Percentiles rank a stretch among this genome's conserved stretches.
Conservation (phyloP, 1,140 invertebrate genomes). For the Drosophila paulistorum region DNA sequence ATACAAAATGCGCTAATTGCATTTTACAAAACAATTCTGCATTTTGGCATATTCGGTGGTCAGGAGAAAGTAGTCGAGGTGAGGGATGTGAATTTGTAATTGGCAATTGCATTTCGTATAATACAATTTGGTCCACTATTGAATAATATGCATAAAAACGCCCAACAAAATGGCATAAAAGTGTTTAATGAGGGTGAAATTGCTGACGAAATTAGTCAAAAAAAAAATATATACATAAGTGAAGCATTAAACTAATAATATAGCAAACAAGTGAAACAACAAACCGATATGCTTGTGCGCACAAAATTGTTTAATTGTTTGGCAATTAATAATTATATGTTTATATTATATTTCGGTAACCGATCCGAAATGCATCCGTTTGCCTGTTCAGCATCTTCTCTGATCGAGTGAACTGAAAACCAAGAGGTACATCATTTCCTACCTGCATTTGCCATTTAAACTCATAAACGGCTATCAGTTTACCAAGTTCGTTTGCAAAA, state of each 20-base stretch:
- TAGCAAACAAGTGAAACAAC: background rate
- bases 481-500: constrained; percentile 59
- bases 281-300: background rate
- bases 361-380: background rate
- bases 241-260: background rate
- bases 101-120: constrained; percentile 39
- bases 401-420: constrained; percentile 50
- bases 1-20: constrained; percentile 70
- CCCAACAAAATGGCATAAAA: constrained; percentile 18
- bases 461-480: constrained; percentile 76
- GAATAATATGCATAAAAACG: constrained; percentile 39
- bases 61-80: background rate
- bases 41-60: background rate
- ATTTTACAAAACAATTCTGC: constrained; percentile 65
- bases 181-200: constrained; percentile 5
- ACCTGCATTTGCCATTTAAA: constrained; percentile 72
- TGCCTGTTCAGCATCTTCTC: constrained; percentile 46
- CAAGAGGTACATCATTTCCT: constrained; percentile 30
- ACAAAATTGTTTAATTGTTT: background rate
- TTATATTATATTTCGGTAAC: background rate
- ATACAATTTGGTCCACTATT: constrained; percentile 50
- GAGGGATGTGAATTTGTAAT: constrained; percentile 69
- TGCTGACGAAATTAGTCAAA: constrained; percentile 7
- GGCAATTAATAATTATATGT: background rate
- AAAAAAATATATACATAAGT: background rate